Evolutionary conservation across 2,113 vertebrate genomes (phyloP), one percentile per base, ranked within the genome.

Genomic region (Oreocharis arfaki): DNA sequence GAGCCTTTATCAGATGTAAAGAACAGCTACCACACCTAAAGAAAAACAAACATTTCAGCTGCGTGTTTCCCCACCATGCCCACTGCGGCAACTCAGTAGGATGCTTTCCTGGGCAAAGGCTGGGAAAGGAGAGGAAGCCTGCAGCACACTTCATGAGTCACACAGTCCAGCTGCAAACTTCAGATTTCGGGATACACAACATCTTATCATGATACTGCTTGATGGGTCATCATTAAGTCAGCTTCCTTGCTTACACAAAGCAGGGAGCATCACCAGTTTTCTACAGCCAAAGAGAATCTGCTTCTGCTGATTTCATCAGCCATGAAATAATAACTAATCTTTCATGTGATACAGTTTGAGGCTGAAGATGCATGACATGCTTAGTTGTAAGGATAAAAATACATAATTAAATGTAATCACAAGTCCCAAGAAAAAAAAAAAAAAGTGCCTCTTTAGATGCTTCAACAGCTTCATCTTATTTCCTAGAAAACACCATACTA

Each of bases 391-490:
- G 61, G 55, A 87, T 61, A 81, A 91, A 95, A 96, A 75, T 27
- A 77, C 28, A 27, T 83, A 60, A 93, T 80, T 93, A 93, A 69
- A 71, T 28, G 42, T 53, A 90, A 85, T 65, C 12, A 3, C 46
- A 61, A 85, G 70, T 79, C n/a, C 44, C 61, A 65, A 27, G 35
- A 47, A 52, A 56, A 55, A 61, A 68, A 61, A n/a, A 61, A n/a
- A 33, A 47, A 4, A 41, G 41, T 24, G 35, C 63, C 55, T 91
- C 60, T 94, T 37, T 46, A n/a, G 53, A 88, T 88, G 78, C 57
- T 95, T 90, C 70, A 94, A 85, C 53, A 80, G 74, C 65, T 93
- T 83, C 52, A 88, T 75, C 89, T 80, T 70, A 91, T 89, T 91
- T 91, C 78, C 81, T 76, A 87, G 60, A 89, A 82, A 90, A 83